These are phyloP conservation scores for Lasius platythorax DNA, from an alignment of 2,888 invertebrate genomes.

Conservation along the genomic window DNA sequence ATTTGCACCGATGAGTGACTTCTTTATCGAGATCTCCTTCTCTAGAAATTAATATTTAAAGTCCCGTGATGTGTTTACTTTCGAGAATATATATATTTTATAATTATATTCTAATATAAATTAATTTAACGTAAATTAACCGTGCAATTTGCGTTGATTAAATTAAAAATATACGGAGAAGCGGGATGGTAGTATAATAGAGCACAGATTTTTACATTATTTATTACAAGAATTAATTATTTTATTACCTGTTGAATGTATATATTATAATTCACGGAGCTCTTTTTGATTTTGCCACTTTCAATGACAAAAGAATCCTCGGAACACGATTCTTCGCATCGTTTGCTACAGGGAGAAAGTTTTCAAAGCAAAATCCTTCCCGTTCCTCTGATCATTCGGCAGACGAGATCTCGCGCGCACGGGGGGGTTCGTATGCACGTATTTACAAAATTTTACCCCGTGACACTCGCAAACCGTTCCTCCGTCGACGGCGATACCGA, in stretches of 20 bases:
- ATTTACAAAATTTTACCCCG: conserved; percentile 74
- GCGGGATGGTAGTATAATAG: neutral
- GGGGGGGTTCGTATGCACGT: neutral
- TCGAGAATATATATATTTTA: conserved; percentile 29
- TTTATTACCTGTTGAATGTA: neutral
- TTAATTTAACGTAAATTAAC: neutral
- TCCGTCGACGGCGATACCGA: conserved; percentile 60
- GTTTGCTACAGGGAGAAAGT: too few species aligned
- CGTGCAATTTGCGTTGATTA: neutral
- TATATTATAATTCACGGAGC: too few species aligned
- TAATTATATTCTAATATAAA: neutral
- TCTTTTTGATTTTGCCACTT: neutral
- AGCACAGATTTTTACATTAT: neutral
- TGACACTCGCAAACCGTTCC: conserved; percentile 69
- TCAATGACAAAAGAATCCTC: neutral
- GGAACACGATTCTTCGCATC: neutral
- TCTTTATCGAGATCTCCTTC: conserved; percentile 63
- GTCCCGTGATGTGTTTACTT: conserved; percentile 22
- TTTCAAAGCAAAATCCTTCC: neutral
- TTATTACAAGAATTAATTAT: neutral
- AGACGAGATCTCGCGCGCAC: neutral
- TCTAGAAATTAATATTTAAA: conserved; percentile 40
- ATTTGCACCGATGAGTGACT: conserved; percentile 49
- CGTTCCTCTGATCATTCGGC: neutral
- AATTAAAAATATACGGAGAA: neutral